These are phyloP conservation scores for Pipistrellus pygmaeus DNA, from an alignment of 2,797 vertebrate genomes.

Conservation along the genomic window DNA sequence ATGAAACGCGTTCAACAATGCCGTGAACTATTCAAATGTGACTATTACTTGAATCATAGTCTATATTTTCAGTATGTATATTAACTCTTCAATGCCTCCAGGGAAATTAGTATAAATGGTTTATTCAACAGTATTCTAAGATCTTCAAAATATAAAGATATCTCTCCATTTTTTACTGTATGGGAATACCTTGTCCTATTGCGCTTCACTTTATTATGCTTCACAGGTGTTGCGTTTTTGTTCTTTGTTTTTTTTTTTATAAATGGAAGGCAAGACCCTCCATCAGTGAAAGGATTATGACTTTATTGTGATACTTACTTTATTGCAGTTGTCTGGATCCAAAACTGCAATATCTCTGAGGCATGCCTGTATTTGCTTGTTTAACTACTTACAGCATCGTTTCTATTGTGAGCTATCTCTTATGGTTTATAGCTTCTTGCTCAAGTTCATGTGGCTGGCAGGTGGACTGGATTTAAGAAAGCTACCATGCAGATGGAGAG, in stretches of 20 bases:
- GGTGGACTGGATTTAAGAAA: constrained; percentile 67
- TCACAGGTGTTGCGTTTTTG: neutral
- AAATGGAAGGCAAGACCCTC: neutral
- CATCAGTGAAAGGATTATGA: neutral
- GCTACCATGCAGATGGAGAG: constrained; percentile 9
- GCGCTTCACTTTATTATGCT: neutral
- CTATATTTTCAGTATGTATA: neutral
- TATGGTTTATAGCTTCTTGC: constrained; percentile 48
- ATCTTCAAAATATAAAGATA: constrained; percentile 39
- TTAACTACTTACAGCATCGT: neutral
- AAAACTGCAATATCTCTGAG: neutral
- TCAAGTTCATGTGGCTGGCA: constrained; percentile 39
- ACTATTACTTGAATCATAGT: constrained; percentile 14
- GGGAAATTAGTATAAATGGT: neutral
- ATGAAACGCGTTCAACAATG: neutral
- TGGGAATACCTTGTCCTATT: neutral
- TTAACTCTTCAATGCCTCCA: constrained; percentile 52
- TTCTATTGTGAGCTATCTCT: constrained; percentile 26
- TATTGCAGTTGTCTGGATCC: neutral
- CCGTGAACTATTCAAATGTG: neutral
- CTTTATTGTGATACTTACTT: neutral
- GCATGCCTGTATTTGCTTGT: neutral
- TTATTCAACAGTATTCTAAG: constrained; percentile 14
- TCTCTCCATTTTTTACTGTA: neutral
- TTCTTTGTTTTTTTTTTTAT: neutral